These are phyloP conservation scores for Drosophila stalkeri DNA, from an alignment of 2,888 invertebrate species.

Conservation along the genomic window DNA sequence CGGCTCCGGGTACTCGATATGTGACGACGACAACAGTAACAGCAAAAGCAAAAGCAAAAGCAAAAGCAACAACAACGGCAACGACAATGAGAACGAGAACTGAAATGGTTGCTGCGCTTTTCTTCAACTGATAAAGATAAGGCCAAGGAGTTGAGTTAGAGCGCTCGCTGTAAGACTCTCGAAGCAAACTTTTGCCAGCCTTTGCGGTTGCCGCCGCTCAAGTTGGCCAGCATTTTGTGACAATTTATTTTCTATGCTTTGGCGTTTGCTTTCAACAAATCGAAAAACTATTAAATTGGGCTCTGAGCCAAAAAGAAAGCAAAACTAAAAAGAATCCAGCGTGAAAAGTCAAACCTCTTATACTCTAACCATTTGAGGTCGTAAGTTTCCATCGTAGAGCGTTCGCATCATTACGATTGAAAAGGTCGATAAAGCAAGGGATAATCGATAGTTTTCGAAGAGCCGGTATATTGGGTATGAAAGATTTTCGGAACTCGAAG, in stretches of 20 bases:
- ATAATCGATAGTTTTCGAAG: not conserved
- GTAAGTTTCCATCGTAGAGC: not conserved
- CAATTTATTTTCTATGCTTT: conserved; percentile 79
- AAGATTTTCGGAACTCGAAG: not conserved
- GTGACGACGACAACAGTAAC: conserved; percentile 42
- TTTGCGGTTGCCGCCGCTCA: conserved; percentile 52
- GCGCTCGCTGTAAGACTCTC: conserved; percentile 47
- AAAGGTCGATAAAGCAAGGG: not conserved
- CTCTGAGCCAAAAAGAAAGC: conserved; percentile 65
- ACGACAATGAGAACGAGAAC: conserved; percentile 1
- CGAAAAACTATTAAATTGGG: conserved; percentile 82
- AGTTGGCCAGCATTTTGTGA: conserved; percentile 72
- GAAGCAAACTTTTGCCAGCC: conserved; percentile 60
- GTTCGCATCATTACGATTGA: not conserved
- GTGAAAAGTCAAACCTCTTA: conserved; percentile 11
- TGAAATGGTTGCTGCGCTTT: conserved; percentile 48
- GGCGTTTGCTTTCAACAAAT: conserved; percentile 78
- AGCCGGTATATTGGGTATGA: not conserved
- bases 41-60: conserved; percentile 17
- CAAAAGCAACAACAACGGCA: conserved; percentile 11
- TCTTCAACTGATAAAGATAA: conserved; percentile 74
- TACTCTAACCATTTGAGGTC: conserved; percentile 36
- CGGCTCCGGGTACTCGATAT: conserved; percentile 50
- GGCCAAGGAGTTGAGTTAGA: conserved; percentile 62
- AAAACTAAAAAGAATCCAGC: conserved; percentile 23